Percentiles rank a stretch among this genome's conserved stretches.
Evolutionary conservation across 2,888 invertebrate species (phyloP).

Genomic region (Coenonympha glycerion): DNA sequence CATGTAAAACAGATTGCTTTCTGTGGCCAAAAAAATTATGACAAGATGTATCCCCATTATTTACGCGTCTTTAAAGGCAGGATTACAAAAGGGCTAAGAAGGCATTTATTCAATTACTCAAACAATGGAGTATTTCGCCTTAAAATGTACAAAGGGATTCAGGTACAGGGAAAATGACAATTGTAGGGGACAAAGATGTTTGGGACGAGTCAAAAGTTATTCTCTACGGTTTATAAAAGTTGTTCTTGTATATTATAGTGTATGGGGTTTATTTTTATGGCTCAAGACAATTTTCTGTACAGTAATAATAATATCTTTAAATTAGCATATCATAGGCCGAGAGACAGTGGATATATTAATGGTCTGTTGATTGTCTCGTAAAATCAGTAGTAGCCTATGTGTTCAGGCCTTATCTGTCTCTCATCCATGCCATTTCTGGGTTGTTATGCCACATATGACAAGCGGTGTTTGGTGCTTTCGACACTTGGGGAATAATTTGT

Average conservation of each 20-base stretch:
- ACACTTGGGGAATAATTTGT: no score
- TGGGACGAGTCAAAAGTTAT: constrained; percentile 55
- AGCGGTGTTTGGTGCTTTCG: no score
- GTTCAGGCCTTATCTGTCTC: no score
- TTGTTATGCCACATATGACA: no score
- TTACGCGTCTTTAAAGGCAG: constrained; percentile 31
- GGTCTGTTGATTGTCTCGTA: no score
- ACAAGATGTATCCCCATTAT: constrained; percentile 33
- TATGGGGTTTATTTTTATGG: constrained; percentile 2
- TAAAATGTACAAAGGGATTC: constrained; percentile 64
- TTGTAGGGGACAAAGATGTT: constrained; percentile 56
- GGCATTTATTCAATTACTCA: constrained; percentile 72
- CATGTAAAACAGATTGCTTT: not conserved
- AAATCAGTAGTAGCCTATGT: no score
- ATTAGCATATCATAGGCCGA: not conserved
- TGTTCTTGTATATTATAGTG: not conserved
- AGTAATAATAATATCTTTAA: not conserved
- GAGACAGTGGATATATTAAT: not conserved
- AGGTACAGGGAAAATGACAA: constrained; percentile 69
- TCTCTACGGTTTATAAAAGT: not conserved
- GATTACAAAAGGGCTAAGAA: constrained; percentile 30
- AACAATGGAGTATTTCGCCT: constrained; percentile 64
- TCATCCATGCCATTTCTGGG: no score
- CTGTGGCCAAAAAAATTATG: constrained; percentile 9
- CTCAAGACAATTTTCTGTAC: not conserved